These are phyloP conservation scores for Patiria pectinifera DNA, from an alignment of 53 echinoderm and acorn worm species.

Conservation along the genomic window DNA sequence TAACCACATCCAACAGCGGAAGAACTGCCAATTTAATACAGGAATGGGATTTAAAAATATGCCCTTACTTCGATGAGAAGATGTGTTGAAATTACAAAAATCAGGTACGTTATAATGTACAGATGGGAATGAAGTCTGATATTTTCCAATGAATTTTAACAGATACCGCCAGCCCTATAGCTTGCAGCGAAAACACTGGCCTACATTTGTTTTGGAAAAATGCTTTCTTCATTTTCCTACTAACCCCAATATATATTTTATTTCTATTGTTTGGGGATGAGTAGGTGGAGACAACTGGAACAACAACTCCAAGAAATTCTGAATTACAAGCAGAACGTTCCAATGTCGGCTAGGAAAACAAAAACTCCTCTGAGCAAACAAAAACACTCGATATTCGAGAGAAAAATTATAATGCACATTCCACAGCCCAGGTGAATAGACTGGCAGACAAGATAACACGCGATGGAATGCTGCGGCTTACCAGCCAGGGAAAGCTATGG, in stretches of 20 bases:
- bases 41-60: too few relatives aligned
- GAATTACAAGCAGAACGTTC: neutral
- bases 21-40: too few relatives aligned
- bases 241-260: neutral
- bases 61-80: too few relatives aligned
- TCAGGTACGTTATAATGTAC: too few relatives aligned
- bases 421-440: conserved; percentile 27
- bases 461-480: conserved; percentile 36
- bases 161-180: too few relatives aligned
- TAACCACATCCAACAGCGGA: too few relatives aligned
- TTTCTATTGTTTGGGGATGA: neutral
- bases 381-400: conserved; percentile 19
- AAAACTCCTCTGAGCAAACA: neutral
- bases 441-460: conserved; percentile 11
- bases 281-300: neutral
- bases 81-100: too few relatives aligned
- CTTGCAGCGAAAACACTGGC: neutral
- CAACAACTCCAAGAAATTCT: conserved; percentile 31
- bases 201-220: neutral
- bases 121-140: too few relatives aligned
- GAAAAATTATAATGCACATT: conserved; percentile 35
- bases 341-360: neutral
- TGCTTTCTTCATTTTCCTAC: neutral
- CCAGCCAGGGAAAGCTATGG: conserved; percentile 34
- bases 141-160: too few relatives aligned